phyloP scores from a whole-genome alignment of 1,140 invertebrate genomes.

The Hestina assimilis region DNA sequence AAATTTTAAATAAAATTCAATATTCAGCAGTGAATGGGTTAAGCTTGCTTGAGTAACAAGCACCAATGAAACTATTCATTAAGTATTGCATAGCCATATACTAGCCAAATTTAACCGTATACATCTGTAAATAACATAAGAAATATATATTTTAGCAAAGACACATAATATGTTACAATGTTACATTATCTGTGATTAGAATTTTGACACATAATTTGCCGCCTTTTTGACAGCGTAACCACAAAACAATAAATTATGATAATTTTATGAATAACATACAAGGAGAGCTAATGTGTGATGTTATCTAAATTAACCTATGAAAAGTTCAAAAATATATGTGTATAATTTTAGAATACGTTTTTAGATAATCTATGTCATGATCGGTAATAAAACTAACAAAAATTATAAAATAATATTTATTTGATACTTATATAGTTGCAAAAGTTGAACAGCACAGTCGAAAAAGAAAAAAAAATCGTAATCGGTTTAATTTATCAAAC shows the following conservation, averaged over 20 bases:
- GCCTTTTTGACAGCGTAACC: not conserved
- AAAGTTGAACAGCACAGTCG: not conserved
- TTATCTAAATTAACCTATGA: not conserved
- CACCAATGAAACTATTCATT: not conserved
- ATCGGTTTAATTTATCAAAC: not conserved
- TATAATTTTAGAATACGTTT: not conserved
- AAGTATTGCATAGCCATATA: constrained; percentile 20
- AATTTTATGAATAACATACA: constrained; percentile 2
- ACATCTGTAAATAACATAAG: not conserved
- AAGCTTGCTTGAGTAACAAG: not conserved
- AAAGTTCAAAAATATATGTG: not conserved
- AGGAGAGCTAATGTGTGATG: constrained; percentile 3
- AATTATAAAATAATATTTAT: not conserved
- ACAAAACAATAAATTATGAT: constrained; percentile 1
- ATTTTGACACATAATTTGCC: not conserved
- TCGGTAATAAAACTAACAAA: not conserved
- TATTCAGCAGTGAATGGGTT: not conserved
- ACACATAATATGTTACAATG: not conserved
- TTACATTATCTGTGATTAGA: not conserved
- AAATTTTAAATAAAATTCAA: not conserved
- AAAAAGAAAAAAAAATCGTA: not conserved
- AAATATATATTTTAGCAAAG: not conserved
- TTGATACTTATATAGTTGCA: not conserved
- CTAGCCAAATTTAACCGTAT: not conserved
- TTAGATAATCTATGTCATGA: not conserved